A percentile compares a stretch with the other conserved stretches of the same genome.
phyloP scores from a whole-genome alignment of 2,113 vertebrate genomes.

The Lethenteron reissneri region DNA sequence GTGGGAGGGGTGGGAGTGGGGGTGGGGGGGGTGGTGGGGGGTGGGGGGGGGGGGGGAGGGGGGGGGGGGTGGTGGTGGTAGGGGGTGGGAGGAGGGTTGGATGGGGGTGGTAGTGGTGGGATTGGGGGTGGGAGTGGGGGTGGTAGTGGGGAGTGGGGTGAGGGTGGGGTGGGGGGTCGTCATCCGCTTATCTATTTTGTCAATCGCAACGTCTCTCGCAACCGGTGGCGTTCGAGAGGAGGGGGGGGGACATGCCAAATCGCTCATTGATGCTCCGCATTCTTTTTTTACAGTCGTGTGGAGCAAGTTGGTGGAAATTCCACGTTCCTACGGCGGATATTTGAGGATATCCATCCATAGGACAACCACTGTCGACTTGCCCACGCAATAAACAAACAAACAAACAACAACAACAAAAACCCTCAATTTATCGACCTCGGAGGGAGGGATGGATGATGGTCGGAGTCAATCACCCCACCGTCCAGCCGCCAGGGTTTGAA shows the following conservation, averaged over 20 bases:
- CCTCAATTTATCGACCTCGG: too few relatives aligned
- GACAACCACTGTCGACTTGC: slow-evolving; percentile 8
- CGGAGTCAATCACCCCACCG: too few relatives aligned
- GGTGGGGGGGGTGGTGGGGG: too few relatives aligned
- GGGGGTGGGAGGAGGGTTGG: too few relatives aligned
- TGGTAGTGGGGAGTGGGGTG: slow-evolving; percentile 6
- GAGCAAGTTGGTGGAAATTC: slow-evolving; percentile 7
- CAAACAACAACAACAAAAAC: too few relatives aligned
- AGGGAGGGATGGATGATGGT: too few relatives aligned
- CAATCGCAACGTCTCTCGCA: slow-evolving; percentile 12
- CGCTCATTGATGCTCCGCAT: too few relatives aligned
- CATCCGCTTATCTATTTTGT: slow-evolving; percentile 6
- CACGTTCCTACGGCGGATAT: slow-evolving; percentile 5
- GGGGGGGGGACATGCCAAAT: background rate
- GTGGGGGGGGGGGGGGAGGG: too few relatives aligned
- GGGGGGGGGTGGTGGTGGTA: too few relatives aligned
- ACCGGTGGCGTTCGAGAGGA: slow-evolving; percentile 12
- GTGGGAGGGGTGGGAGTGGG: background rate
- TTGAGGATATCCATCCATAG: slow-evolving; percentile 8
- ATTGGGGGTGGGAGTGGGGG: too few relatives aligned
- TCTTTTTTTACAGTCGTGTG: too few relatives aligned
- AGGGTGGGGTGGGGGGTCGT: background rate
- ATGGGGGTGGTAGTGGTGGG: background rate
- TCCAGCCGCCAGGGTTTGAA: too few relatives aligned
- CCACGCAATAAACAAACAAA: slow-evolving; percentile 5